Evolutionary conservation across 1,140 invertebrate species (phyloP), one percentile per base, ranked within the genome.

Genomic region (Lasioglossum baleicum): DNA sequence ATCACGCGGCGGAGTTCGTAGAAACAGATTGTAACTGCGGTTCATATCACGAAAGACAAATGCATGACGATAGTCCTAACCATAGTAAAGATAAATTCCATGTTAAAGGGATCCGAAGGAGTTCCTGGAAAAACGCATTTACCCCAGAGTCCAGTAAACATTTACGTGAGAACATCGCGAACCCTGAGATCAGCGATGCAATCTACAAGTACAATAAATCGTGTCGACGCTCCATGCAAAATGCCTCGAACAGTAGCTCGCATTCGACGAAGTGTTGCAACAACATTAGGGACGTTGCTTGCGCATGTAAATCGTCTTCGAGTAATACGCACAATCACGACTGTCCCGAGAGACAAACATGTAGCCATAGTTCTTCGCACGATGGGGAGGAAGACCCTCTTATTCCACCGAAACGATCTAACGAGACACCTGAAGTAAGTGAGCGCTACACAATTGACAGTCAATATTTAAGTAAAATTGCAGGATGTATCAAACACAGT

Each of bases 401-500:
- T 51, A 79, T 89, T 66, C 48, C 53, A 5, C 20, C 56, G 40
- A 86, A 68, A 69, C 67, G 72, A 51, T 48, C n/a, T 35, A 56
- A 40, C 31, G 89, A 90, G 71, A 83, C 72, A 20, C 56, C 75
- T 42, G 88, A 90, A 79, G 90, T 91, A 83, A 87, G 68, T 61
- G 35, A 56, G 44, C 65, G 31, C 44, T 56, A 67, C 20, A 40
- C 40, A 40, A 48, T 53, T 60, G 13, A n/a, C 17, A n/a, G n/a
- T 2, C 11, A 63, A 40, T 56, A 7, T 35, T 51, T 17, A 48
- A 48, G 44, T 48, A 48, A 48, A 48, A 48, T 48, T 48, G 8
- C 44, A 48, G 35, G 35, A 35, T 35, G 35, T 35, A 35, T 35
- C 35, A 35, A 35, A 35, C 35, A 35, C 3, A 35, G 35, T 35